Conservation (phyloP, 1,140 invertebrate genomes). For the Ephestia elutella region DNA sequence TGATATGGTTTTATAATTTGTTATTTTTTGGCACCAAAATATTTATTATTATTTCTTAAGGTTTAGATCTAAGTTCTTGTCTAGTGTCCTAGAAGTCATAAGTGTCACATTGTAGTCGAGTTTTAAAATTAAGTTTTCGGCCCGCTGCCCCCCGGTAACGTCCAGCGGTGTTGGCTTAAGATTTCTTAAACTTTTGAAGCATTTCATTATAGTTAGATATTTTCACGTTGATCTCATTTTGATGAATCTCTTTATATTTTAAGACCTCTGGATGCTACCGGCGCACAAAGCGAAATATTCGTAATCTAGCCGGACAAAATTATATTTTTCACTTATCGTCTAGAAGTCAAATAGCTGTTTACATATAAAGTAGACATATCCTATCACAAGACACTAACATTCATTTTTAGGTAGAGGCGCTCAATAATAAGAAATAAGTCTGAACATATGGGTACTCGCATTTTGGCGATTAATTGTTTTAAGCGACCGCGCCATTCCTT, state of each 20-base stretch:
- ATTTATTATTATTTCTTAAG: slow-evolving; percentile 62
- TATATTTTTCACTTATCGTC: too few relatives aligned
- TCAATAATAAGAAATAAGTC: too few relatives aligned
- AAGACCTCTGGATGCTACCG: slow-evolving; percentile 33
- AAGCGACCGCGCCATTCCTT: too few relatives aligned
- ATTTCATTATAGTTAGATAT: slow-evolving; percentile 29
- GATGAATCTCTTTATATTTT: slow-evolving; percentile 29
- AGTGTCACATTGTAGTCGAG: slow-evolving; percentile 67
- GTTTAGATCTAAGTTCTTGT: slow-evolving; percentile 65
- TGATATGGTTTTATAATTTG: slow-evolving; percentile 48
- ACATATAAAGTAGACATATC: too few relatives aligned
- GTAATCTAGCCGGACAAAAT: too few relatives aligned
- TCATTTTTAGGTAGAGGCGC: too few relatives aligned
- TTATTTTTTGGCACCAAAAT: slow-evolving; percentile 67
- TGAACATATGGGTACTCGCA: too few relatives aligned
- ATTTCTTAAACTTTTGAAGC: slow-evolving; percentile 22
- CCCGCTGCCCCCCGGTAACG: slow-evolving; percentile 44
- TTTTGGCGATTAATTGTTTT: too few relatives aligned
- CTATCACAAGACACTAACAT: too few relatives aligned
- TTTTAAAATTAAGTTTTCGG: slow-evolving; percentile 65
- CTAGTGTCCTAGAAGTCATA: slow-evolving; percentile 67
- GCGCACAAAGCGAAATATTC: slow-evolving; percentile 49
- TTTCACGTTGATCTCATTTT: slow-evolving; percentile 46
- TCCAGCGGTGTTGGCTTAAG: slow-evolving; percentile 23
- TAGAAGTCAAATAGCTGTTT: too few relatives aligned